phyloP scores from a whole-genome alignment of 30 jellyfish, hydroid and myxozoan genomes.

The Haliclystus octoradiatus region DNA sequence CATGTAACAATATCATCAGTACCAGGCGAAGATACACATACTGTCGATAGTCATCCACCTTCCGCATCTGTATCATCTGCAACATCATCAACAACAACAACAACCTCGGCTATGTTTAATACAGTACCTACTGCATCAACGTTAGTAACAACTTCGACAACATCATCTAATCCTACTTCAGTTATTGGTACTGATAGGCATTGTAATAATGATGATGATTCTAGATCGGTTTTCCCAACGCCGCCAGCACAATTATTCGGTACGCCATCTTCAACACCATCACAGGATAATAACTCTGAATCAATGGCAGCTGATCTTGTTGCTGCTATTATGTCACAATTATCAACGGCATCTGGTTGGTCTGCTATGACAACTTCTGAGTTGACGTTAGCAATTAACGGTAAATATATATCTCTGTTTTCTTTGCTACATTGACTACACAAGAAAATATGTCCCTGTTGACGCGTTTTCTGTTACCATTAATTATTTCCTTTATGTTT shows the following conservation, averaged over 20 bases:
- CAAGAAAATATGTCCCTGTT: too few relatives aligned
- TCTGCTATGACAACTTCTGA: slow-evolving; percentile 52
- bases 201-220: slow-evolving; percentile 15
- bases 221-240: slow-evolving; percentile 12
- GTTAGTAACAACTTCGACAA: not conserved
- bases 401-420: not conserved
- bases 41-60: not conserved
- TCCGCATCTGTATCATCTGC: not conserved
- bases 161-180: slow-evolving; percentile 3
- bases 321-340: slow-evolving; percentile 81
- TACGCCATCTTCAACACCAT: not conserved
- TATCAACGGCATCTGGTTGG: slow-evolving; percentile 64
- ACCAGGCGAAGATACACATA: not conserved
- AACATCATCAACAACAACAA: slow-evolving; percentile 1
- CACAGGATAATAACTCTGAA: slow-evolving; percentile 4
- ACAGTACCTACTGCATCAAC: slow-evolving; percentile 4
- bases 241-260: not conserved
- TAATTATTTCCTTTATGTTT: too few relatives aligned
- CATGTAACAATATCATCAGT: not conserved
- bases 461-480: too few relatives aligned
- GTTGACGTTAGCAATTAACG: slow-evolving; percentile 15
- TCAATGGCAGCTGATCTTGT: slow-evolving; percentile 82
- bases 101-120: slow-evolving; percentile 7
- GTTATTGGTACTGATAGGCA: not conserved
- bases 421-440: too few relatives aligned